Base-by-base conservation (phyloP, 2,113 vertebrate species). In the Colossoma macropomum region DNA sequence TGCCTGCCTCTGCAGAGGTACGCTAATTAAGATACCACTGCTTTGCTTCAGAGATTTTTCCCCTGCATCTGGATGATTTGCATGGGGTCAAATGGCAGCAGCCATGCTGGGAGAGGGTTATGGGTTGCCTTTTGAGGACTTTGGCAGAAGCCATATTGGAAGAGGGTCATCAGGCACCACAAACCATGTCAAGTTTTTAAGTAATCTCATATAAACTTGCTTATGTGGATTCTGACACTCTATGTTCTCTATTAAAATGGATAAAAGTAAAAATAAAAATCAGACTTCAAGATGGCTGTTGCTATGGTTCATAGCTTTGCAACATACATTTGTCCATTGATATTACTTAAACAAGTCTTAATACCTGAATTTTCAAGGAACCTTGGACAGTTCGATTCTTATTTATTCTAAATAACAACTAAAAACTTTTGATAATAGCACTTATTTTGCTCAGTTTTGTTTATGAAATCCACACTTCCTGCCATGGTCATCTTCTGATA, bases 1-100 rank as follows among this genome's bases (percentile, higher is more conserved):
- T 71, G 81, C 74, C 48, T 48, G 81, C 8, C 74, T 48, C 52
- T 32, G 80, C 60, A 52, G 60, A 66, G 65, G 75, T 77, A 52
- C 2, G 17, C 74, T 71, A 50, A 83, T 83, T 71, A 83, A 70
- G 74, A 77, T 63, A 50, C 19, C 38, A 62, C 56, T n/a, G 38
- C 73, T 76, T 45, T 71, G 68, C 63, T 48, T 54, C 27, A 66
- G 60, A 70, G 48, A 27, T 13, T 21, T 52, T 62, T 34, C 81
- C 56, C 70, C 25, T 50, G 27, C 45, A 38, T 56, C 54, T 56
- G 21, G 21, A 56, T 56, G 54, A 56, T 56, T 56, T 56, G 54
- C 65, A 79, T 69, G 11, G 19, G 25, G 80, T 73, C 56, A 81
- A 63, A 63, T 81, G 25, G 79, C 38, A 81, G 34, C 4, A 73